Percentiles rank a stretch among this genome's conserved stretches.
Evolutionary conservation across 1,140 invertebrate species (phyloP).

Genomic region (Cydia pomonella): DNA sequence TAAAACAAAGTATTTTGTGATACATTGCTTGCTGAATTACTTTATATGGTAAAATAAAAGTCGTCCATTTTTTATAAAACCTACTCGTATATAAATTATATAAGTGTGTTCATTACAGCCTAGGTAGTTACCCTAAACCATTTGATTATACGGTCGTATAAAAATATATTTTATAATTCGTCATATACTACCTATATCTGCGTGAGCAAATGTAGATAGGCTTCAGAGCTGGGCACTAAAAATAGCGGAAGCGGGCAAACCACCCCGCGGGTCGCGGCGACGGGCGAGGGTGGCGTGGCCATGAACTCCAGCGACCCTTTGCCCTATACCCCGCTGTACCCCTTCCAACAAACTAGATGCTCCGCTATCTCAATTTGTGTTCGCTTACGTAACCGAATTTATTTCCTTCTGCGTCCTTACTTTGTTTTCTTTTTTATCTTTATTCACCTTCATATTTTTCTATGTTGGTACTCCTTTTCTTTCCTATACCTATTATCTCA

Average conservation of each 20-base stretch:
- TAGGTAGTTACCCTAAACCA: too few relatives aligned
- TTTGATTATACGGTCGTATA: too few relatives aligned
- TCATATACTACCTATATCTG: neutral
- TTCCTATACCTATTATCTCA: neutral
- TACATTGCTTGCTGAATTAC: too few relatives aligned
- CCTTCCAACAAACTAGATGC: conserved; percentile 8
- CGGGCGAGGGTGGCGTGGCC: conserved; percentile 50
- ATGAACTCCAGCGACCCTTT: conserved; percentile 70
- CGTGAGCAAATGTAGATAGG: neutral
- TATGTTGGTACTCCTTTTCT: neutral
- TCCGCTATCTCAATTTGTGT: conserved; percentile 20
- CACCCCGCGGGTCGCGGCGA: conserved; percentile 1
- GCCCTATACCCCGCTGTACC: conserved; percentile 34
- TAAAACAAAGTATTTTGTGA: too few relatives aligned
- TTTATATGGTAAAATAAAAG: too few relatives aligned
- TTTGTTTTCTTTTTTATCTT: neutral
- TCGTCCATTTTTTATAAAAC: too few relatives aligned
- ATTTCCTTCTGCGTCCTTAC: neutral
- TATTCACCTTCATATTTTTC: neutral
- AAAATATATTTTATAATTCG: too few relatives aligned
- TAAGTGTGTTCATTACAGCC: too few relatives aligned
- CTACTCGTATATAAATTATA: too few relatives aligned
- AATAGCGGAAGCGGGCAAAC: conserved; percentile 44
- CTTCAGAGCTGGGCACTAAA: conserved; percentile 41
- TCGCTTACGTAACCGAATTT: conserved; percentile 24